Evolutionary conservation across 1,140 invertebrate genomes (phyloP), one percentile per base, ranked within the genome.

Genomic region (Zaprionus taronus): DNA sequence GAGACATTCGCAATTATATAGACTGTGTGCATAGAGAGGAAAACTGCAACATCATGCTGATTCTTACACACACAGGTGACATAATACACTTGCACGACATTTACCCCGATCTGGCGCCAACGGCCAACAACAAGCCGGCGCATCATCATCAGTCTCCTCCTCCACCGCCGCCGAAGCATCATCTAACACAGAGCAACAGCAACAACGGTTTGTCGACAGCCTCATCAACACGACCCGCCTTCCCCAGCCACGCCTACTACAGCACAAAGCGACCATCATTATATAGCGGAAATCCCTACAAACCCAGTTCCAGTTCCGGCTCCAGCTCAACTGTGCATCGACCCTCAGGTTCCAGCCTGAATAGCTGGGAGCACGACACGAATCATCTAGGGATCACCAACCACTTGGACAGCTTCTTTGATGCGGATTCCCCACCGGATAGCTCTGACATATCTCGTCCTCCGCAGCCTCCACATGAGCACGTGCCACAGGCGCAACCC

Each of bases 31-130:
- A 28, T 28, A 74, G 63, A 64, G 61, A 75, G 63, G 53, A 75
- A 76, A 72, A 87, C 57, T 74, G 70, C 71, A 67, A 75, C 61
- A 71, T 73, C 70, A 78, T 75, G 60, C 69, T 71, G 14, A 81
- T 89, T 89, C 75, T 89, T 67, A 77, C 69, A 83, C 80, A 65
- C 55, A 91, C 90, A 93, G 92, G 92, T 87, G 92, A 93, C 79
- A 92, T 93, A 82, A 93, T 93, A 83, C 92, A 93, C 79, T 91
- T 93, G 78, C 90, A 92, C 72, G 92, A 93, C 77, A 93, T 93
- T 60, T 93, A 93, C 68, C 92, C 92, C 63, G 92, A 92, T 67
- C 57, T 92, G 77, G 69, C 86, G 70, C 77, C 78, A 38, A 77
- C 83, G 64, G 81, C 73, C 34, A 87, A 84, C 34, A 87, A 84